A percentile compares a stretch with the other conserved stretches of the same genome.
Evolutionary conservation across 2,888 invertebrate genomes (phyloP).

Genomic region (Ryuthela nishihirai): DNA sequence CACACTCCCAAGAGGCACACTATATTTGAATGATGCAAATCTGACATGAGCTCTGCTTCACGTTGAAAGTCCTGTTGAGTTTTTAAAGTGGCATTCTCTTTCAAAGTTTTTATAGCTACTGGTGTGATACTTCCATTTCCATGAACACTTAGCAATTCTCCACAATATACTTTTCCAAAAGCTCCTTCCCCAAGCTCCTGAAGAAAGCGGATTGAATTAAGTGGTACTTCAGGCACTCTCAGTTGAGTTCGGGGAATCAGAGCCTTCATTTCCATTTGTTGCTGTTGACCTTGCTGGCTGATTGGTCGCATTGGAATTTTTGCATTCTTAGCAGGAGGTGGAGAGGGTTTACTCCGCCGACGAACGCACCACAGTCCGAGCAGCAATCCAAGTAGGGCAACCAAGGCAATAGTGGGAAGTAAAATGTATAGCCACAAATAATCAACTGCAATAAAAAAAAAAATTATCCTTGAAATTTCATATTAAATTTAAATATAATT

Average conservation of each 20-base stretch:
- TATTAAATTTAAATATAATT: too few species aligned
- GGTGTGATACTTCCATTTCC: constrained; percentile 52
- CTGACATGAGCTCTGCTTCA: constrained; percentile 80
- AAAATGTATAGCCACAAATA: constrained; percentile 78
- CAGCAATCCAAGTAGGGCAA: constrained; percentile 42
- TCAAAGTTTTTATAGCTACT: constrained; percentile 76
- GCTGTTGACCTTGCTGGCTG: constrained; percentile 38
- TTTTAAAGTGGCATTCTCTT: constrained; percentile 69
- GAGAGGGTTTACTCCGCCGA: constrained; percentile 46
- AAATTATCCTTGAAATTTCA: too few species aligned
- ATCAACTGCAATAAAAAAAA: constrained; percentile 58
- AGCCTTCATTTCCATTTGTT: constrained; percentile 76
- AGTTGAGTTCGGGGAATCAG: constrained; percentile 57
- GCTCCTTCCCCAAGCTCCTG: constrained; percentile 94
- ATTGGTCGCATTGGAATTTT: constrained; percentile 12
- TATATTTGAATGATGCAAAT: constrained; percentile 73
- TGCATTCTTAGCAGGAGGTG: constrained; percentile 43
- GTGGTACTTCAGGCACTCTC: constrained; percentile 77
- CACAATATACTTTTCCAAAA: constrained; percentile 86
- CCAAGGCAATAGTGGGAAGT: constrained; percentile 53
- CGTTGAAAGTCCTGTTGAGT: constrained; percentile 75
- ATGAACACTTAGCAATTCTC: constrained; percentile 50
- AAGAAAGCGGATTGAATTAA: constrained; percentile 61
- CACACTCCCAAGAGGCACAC: constrained; percentile 69
- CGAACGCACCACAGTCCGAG: constrained; percentile 43